phyloP scores from a whole-genome alignment of 2,797 vertebrate species.

The Tarsius wallacei region DNA sequence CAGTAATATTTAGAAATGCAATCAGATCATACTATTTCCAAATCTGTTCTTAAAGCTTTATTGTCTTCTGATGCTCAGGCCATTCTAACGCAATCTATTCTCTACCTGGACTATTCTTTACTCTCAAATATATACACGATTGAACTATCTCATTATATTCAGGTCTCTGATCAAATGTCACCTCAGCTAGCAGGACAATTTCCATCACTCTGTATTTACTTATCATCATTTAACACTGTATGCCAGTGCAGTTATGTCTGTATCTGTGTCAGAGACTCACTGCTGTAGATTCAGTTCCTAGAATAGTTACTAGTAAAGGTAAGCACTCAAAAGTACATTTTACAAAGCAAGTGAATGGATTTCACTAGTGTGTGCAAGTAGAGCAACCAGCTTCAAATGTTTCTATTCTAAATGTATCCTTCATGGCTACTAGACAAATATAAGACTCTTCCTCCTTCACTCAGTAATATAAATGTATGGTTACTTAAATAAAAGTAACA shows the following conservation, averaged over 20 bases:
- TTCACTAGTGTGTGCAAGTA: neutral
- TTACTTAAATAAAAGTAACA: conserved; percentile 26
- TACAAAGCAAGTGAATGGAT: neutral
- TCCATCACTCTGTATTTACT: neutral
- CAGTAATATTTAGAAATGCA: neutral
- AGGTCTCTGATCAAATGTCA: neutral
- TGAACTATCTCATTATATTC: neutral
- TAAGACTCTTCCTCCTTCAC: neutral
- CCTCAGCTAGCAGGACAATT: neutral
- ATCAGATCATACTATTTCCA: neutral
- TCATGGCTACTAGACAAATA: neutral
- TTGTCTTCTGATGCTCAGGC: neutral
- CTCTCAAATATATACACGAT: neutral
- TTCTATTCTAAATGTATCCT: conserved; percentile 3
- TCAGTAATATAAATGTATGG: neutral
- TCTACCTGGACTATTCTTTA: neutral
- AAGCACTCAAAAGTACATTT: neutral
- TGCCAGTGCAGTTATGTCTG: neutral
- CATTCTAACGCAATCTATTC: neutral
- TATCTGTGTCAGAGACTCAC: neutral
- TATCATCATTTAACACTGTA: neutral
- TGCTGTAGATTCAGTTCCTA: neutral
- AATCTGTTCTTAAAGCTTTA: neutral
- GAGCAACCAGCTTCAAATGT: neutral
- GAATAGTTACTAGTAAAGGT: neutral